Base-by-base conservation (phyloP, 2,113 vertebrate species). In the Telmatochromis sp. region DNA sequence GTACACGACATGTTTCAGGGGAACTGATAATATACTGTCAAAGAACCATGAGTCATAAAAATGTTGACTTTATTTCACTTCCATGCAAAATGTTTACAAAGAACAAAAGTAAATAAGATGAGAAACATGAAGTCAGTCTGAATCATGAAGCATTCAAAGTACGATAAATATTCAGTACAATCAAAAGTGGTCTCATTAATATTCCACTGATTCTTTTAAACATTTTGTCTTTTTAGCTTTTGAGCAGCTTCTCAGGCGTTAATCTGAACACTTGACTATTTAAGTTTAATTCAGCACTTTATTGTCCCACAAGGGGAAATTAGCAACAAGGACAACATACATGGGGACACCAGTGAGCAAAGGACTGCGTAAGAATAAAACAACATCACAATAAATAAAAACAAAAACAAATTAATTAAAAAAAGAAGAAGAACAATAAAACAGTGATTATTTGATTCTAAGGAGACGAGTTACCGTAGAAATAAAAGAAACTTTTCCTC, bases 31-130 rank as follows among this genome's bases (percentile, higher is more conserved):
- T 1, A 55, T 55, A 55, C 6, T 55, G 21, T 55, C 21, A 26
- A 14, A 26, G 54, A 55, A 55, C 0, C 54, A 3, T 0, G 12
- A 55, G 54, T 55, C 21, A 55, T 26, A 55, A 55, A 55, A 57
- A 26, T 14, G 11, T 55, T 55, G 53, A 7, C 53, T 7, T 23
- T 23, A 54, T 26, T 57, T 57, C 21, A 57, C 54, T 57, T 57
- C 1, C 21, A 26, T 57, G 3, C 12, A 57, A 57, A 57, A 14
- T 57, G 12, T 14, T 26, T 57, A 26, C 54, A 55, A 23, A 54
- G 51, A 54, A 55, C 21, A 14, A 57, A 57, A 57, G 54, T 57
- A 57, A 26, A 57, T 26, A 57, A 57, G 21, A 14, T 26, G 54
- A 57, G 54, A 5, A 55, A 54, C 54, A 57, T 57, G 54, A 14